Conservation (phyloP, 2,888 invertebrate species). For the Saturnia japonica region DNA sequence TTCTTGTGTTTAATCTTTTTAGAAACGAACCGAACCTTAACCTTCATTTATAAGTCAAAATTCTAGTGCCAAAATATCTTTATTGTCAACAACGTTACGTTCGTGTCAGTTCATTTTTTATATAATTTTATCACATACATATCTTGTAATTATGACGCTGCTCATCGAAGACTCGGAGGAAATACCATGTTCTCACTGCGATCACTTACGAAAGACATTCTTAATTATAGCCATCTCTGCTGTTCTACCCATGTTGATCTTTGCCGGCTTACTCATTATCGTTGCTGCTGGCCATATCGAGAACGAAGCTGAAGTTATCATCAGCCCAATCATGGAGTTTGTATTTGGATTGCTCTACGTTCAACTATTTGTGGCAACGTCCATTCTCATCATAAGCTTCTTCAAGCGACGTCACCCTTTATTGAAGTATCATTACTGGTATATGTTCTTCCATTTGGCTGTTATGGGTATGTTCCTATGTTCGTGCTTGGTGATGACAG, state of each 20-base stretch:
- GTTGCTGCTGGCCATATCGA: constrained; percentile 40
- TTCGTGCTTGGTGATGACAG: constrained; percentile 48
- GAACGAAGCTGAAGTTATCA: constrained; percentile 34
- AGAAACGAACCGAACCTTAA: not conserved
- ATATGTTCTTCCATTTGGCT: constrained; percentile 51
- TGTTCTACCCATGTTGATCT: constrained; percentile 57
- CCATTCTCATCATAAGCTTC: constrained; percentile 51
- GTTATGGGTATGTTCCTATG: constrained; percentile 48
- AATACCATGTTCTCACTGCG: constrained; percentile 52
- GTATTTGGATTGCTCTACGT: constrained; percentile 55
- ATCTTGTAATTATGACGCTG: constrained; percentile 40
- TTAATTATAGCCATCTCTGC: constrained; percentile 57
- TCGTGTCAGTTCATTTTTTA: too few species aligned
- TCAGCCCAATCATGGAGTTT: constrained; percentile 50
- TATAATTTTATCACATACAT: too few species aligned
- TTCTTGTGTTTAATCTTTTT: not conserved
- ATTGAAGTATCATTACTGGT: constrained; percentile 55
- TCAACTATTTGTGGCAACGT: constrained; percentile 59
- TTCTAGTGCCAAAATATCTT: too few species aligned
- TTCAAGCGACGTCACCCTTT: constrained; percentile 46
- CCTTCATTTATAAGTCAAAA: not conserved
- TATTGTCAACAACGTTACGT: too few species aligned
- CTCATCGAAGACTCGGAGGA: constrained; percentile 53
- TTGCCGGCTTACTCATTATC: constrained; percentile 49
- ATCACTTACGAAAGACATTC: constrained; percentile 49